Percentiles rank a stretch among this genome's conserved stretches.
phyloP scores from a whole-genome alignment of 2,113 vertebrate genomes.

The Egretta garzetta region DNA sequence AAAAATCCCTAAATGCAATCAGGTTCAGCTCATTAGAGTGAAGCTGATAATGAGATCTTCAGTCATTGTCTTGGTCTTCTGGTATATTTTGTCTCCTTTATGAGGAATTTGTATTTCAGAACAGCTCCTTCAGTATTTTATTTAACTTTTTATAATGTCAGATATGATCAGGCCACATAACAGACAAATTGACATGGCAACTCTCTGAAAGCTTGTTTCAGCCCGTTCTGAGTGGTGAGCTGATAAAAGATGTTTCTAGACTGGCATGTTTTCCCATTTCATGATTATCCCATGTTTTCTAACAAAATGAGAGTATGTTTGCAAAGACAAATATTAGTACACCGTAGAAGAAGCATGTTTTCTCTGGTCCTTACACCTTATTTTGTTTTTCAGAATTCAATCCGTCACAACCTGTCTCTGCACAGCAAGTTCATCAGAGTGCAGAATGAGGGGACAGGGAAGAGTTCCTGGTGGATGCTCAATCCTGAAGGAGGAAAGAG shows the following conservation, averaged over 20 bases:
- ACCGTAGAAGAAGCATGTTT: background rate
- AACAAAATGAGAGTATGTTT: background rate
- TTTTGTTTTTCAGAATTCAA: conserved; percentile 90
- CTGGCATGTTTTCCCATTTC: background rate
- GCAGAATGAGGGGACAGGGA: conserved; percentile 97
- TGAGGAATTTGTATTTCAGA: background rate
- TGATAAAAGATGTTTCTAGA: background rate
- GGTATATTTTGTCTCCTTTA: background rate
- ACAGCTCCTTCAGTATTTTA: background rate
- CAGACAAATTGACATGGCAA: background rate
- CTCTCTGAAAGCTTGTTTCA: background rate
- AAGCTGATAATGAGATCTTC: background rate
- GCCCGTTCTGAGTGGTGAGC: background rate
- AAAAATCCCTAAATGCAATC: background rate
- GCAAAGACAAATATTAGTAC: background rate
- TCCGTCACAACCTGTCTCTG: conserved; percentile 95
- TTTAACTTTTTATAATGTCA: background rate
- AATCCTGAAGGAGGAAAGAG: conserved; percentile 98
- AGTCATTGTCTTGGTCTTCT: background rate
- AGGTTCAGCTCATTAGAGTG: background rate
- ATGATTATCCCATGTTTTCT: background rate
- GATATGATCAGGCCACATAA: background rate
- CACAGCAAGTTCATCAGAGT: conserved; percentile 97
- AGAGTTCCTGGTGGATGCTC: conserved; percentile 99
- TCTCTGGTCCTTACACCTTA: conserved; percentile 32